Conservation (phyloP, 2,113 vertebrate species). For the Pycnonotus jocosus region DNA sequence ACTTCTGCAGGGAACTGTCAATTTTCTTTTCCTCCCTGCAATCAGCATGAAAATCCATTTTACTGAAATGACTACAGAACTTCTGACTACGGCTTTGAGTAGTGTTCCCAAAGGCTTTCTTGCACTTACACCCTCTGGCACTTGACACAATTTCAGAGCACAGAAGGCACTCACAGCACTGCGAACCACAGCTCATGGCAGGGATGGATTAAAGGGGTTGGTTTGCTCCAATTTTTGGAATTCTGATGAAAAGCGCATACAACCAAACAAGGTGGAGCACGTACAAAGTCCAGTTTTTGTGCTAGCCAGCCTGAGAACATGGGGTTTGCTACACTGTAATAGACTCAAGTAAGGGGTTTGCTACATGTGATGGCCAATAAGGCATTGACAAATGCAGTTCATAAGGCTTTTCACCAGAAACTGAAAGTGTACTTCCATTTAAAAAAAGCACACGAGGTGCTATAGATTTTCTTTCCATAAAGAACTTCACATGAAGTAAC, state of each 20-base stretch:
- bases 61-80: background rate
- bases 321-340: background rate
- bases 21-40: background rate
- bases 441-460: background rate
- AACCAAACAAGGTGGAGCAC: background rate
- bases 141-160: background rate
- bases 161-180: background rate
- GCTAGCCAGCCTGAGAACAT: background rate
- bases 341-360: background rate
- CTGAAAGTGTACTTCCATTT: background rate
- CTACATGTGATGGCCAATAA: background rate
- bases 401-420: background rate
- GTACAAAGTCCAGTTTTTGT: background rate
- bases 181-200: background rate
- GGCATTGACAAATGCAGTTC: background rate
- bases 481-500: background rate
- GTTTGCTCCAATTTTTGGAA: background rate
- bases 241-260: background rate
- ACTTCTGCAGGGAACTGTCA: background rate
- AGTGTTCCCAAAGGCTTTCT: background rate
- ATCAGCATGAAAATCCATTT: background rate
- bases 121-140: background rate
- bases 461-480: background rate
- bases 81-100: background rate
- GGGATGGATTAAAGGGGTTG: background rate